A percentile compares a stretch with the other conserved stretches of the same genome.
Conservation (phyloP, 2,888 invertebrate species). For the Achlya flavicornis region DNA sequence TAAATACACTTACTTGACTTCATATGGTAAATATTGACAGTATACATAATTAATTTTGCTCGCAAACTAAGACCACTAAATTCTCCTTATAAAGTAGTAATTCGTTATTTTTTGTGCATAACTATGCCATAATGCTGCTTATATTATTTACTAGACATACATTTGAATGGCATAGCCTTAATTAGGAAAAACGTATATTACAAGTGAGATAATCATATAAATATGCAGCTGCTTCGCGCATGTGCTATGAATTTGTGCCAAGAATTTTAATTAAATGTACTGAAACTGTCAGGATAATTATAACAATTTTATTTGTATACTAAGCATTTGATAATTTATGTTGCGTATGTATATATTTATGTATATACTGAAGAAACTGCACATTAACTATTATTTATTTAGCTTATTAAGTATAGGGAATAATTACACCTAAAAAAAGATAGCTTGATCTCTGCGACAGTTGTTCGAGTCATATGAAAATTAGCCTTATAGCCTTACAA, state of each 20-base stretch:
- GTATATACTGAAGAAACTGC: no score
- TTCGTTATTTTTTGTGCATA: neutral
- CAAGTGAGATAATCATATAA: conserved; percentile 14
- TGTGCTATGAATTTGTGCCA: conserved; percentile 24
- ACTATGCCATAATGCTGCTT: neutral
- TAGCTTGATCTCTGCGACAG: no score
- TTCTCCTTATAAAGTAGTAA: neutral
- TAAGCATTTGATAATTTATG: neutral
- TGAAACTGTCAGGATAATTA: conserved; percentile 18
- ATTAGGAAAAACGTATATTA: conserved; percentile 7
- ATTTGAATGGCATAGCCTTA: conserved; percentile 1
- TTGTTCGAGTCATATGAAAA: no score
- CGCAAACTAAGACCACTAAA: neutral
- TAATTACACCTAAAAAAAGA: no score
- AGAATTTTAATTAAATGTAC: conserved; percentile 19
- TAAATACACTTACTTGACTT: neutral
- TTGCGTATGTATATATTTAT: neutral
- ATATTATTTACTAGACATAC: conserved; percentile 1
- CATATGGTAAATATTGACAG: neutral
- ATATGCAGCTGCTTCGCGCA: conserved; percentile 32
- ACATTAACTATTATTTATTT: no score
- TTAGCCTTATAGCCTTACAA: no score
- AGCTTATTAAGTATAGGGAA: no score
- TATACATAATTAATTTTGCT: neutral
- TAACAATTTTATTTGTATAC: conserved; percentile 6